Base-by-base conservation (phyloP, 2,888 invertebrate species). In the Idaea biselata region DNA sequence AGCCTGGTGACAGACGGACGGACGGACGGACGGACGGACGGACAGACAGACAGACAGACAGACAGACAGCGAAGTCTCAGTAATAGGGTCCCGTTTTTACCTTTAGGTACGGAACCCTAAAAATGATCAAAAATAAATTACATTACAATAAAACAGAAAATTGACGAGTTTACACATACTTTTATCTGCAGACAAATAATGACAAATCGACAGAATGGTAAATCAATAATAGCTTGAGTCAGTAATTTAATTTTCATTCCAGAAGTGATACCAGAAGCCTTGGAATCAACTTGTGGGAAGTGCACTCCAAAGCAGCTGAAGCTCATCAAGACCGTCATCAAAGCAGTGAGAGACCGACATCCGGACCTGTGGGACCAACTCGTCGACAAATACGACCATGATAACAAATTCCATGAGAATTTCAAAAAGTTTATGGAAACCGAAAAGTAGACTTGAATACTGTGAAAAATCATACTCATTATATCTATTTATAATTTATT, bases 241-340 rank as follows among this genome's bases (percentile, higher is more conserved):
- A 25, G 25, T 25, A 5, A 25, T 25, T 1, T 25, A 25, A 25
- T 25, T 25, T 25, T 55, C 1, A 63, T 86, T 89, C 17, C 84
- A 96, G 96, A 94, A 75, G 94, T 93, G 58, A 93, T 96, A 73
- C 95, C 95, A 0, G 96, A 96, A 80, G 95, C 95, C 0, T 88
- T 96, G 33, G 89, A 93, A 78, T 95, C 94, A 0, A 91, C 94
- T n/a, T 96, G 96, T 78, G 89, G 82, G 4, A 95, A 94, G 84
- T 96, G 96, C 78, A 94, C 94, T 16, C 93, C 93, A 55, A 95
- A 94, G 73, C 96, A 96, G 78, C 94, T 93, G 73, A 83, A 91
- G 68, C 89, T 95, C 18, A 91, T 92, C 62, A 82, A 76, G 77
- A 94, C 93, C 74, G 95, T 96, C 3, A 93, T 96, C 63, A 93